Evolutionary conservation across 2,888 invertebrate species (phyloP).

Genomic region (Eupeodes latifasciatus): DNA sequence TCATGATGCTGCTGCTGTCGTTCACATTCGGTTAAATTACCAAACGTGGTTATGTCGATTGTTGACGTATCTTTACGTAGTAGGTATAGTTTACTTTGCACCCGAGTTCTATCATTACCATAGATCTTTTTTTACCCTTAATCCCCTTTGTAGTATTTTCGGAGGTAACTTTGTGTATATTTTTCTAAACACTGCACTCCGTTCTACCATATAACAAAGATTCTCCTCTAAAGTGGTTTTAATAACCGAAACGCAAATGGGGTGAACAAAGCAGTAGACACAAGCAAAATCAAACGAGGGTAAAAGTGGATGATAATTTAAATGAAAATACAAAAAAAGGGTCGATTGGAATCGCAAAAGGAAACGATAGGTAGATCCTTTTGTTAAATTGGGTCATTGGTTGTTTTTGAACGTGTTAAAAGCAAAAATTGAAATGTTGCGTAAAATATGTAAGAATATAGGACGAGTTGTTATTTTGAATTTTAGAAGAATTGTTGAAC

Average conservation of each 20-base stretch:
- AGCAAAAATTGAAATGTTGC: slow-evolving; percentile 30
- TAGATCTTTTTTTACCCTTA: slow-evolving; percentile 16
- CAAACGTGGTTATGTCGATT: slow-evolving; percentile 52
- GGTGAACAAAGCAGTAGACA: slow-evolving; percentile 45
- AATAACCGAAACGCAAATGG: slow-evolving; percentile 59
- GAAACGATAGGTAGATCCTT: background rate
- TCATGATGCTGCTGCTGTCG: background rate
- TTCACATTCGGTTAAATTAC: slow-evolving; percentile 50
- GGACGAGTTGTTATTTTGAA: slow-evolving; percentile 28
- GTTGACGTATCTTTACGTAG: slow-evolving; percentile 36
- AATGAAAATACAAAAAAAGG: slow-evolving; percentile 29
- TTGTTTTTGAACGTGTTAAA: slow-evolving; percentile 48
- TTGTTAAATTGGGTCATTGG: slow-evolving; percentile 28
- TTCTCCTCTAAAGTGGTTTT: slow-evolving; percentile 57
- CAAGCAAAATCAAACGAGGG: slow-evolving; percentile 12
- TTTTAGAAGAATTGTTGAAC: background rate
- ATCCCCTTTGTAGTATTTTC: slow-evolving; percentile 33
- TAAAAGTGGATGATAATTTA: slow-evolving; percentile 38
- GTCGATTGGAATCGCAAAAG: slow-evolving; percentile 40
- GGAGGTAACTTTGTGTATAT: slow-evolving; percentile 16
- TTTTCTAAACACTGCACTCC: slow-evolving; percentile 8
- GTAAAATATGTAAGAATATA: background rate
- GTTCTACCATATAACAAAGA: slow-evolving; percentile 10
- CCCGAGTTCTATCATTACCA: slow-evolving; percentile 21
- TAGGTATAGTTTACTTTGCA: slow-evolving; percentile 4